These are phyloP conservation scores for Nymphalis polychloros DNA, from an alignment of 2,888 invertebrate genomes.

Conservation along the genomic window DNA sequence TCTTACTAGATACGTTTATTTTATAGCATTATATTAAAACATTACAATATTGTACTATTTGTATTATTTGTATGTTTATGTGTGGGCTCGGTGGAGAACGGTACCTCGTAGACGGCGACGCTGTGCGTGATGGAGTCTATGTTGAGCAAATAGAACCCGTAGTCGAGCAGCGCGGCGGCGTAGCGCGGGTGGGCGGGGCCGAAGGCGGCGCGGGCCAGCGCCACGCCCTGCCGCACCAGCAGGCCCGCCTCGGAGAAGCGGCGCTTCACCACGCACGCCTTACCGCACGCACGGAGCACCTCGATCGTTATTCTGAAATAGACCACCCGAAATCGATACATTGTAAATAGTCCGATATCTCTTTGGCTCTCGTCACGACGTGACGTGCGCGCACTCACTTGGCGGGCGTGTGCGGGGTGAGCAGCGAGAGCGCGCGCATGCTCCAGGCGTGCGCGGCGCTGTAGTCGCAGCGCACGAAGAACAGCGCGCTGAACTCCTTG, in stretches of 20 bases:
- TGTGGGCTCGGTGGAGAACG: background rate
- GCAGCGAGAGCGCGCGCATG: conserved; percentile 84
- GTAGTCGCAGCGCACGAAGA: conserved; percentile 93
- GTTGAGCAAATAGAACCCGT: conserved; percentile 94
- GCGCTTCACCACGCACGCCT: conserved; percentile 94
- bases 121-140: conserved; percentile 92
- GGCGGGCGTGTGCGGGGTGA: conserved; percentile 83
- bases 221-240: conserved; percentile 91
- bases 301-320: conserved; percentile 86
- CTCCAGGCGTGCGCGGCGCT: conserved; percentile 89
- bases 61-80: too few species aligned
- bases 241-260: conserved; percentile 91
- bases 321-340: too few species aligned
- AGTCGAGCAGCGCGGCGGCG: conserved; percentile 92
- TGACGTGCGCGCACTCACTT: conserved; percentile 63
- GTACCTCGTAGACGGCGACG: conserved; percentile 91
- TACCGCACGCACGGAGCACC: conserved; percentile 92
- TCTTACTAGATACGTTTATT: too few species aligned
- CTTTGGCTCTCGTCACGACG: too few species aligned
- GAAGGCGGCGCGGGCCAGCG: conserved; percentile 84
- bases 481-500: conserved; percentile 90
- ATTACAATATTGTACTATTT: too few species aligned
- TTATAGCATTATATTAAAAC: too few species aligned
- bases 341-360: too few species aligned
- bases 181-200: conserved; percentile 88